These are phyloP conservation scores for Dromaius novaehollandiae DNA, from an alignment of 2,113 vertebrate species.

Conservation along the genomic window DNA sequence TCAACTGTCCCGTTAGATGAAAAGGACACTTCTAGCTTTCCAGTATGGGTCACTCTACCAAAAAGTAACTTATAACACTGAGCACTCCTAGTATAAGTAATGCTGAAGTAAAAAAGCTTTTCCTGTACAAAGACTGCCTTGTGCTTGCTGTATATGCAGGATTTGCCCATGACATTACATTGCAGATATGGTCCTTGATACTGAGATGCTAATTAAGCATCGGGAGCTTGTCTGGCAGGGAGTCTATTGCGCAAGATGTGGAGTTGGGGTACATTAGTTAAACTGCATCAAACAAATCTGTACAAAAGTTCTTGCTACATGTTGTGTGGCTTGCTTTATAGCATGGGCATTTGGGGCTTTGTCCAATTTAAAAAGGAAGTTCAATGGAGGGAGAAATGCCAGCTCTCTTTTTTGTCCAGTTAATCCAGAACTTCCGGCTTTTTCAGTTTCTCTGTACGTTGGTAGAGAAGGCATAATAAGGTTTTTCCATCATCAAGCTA, in stretches of 20 bases:
- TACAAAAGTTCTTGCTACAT: background rate
- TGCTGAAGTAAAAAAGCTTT: background rate
- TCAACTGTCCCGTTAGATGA: background rate
- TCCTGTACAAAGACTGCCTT: background rate
- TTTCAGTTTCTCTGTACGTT: background rate
- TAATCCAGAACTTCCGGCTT: background rate
- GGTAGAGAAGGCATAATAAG: background rate
- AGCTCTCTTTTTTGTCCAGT: background rate
- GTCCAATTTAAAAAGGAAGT: background rate
- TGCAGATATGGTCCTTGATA: background rate
- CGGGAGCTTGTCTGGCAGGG: background rate
- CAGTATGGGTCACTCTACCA: background rate
- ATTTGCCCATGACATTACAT: background rate
- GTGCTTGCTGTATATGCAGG: background rate
- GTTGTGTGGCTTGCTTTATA: rapidly evolving
- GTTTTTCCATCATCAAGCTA: rapidly evolving
- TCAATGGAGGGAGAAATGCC: background rate
- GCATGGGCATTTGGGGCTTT: background rate
- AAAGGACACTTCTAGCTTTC: background rate
- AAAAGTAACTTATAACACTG: background rate
- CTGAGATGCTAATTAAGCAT: background rate
- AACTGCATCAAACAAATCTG: background rate
- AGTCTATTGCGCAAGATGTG: background rate
- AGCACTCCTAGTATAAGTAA: background rate
- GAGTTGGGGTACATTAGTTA: background rate